These are phyloP conservation scores for Salvator merianae DNA, from an alignment of 2,113 vertebrate species.

Conservation along the genomic window DNA sequence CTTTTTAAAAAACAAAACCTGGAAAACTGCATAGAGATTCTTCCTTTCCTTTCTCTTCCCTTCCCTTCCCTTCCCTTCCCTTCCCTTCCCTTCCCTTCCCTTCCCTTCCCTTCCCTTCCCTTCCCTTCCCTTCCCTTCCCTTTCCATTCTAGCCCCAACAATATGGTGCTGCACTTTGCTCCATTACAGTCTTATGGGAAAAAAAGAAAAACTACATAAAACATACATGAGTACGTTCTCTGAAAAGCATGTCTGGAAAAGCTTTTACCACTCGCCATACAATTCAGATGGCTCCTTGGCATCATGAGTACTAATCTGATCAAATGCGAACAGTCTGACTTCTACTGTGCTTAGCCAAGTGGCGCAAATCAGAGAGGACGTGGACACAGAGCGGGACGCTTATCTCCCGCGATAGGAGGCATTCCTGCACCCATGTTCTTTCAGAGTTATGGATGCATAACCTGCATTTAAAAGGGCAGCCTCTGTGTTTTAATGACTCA, in stretches of 20 bases:
- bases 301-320: constrained; percentile 19
- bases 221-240: constrained; percentile 27
- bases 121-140: too few relatives aligned
- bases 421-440: neutral
- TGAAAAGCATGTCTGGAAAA: constrained; percentile 13
- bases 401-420: neutral
- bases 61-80: too few relatives aligned
- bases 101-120: too few relatives aligned
- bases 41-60: too few relatives aligned
- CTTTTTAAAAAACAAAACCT: neutral
- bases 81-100: too few relatives aligned
- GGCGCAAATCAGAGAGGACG: constrained; percentile 36
- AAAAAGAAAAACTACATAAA: constrained; percentile 42
- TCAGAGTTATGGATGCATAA: constrained; percentile 8
- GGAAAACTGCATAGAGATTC: neutral
- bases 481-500: neutral
- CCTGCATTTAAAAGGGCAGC: constrained; percentile 35
- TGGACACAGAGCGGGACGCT: constrained; percentile 15
- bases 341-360: constrained; percentile 20
- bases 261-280: neutral
- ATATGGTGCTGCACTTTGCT: neutral
- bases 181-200: constrained; percentile 46
- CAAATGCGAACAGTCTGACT: constrained; percentile 4
- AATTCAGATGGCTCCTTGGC: constrained; percentile 17
- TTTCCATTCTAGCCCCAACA: constrained; percentile 3